Conservation (phyloP, 2,113 vertebrate species). For the Hirundichthys speculiger region DNA sequence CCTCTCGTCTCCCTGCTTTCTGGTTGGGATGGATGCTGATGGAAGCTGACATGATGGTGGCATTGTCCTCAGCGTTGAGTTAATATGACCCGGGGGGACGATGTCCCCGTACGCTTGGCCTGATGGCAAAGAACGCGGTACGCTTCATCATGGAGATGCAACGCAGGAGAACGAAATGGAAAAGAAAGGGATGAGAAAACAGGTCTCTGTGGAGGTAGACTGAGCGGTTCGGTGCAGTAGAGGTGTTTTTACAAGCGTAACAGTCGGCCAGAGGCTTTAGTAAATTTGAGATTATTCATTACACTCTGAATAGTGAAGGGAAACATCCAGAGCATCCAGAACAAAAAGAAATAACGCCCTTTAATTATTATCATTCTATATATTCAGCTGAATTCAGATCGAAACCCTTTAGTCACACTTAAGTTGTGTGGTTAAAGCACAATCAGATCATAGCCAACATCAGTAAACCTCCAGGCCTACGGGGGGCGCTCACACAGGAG, state of each 20-base stretch:
- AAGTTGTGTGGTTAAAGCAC: no score
- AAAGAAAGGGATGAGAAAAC: conserved; percentile 14
- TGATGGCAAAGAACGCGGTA: conserved; percentile 54
- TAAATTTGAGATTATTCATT: conserved; percentile 9
- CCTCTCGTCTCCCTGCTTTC: conserved; percentile 27
- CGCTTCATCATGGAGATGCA: conserved; percentile 15
- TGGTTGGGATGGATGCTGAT: conserved; percentile 68
- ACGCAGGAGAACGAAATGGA: conserved; percentile 7
- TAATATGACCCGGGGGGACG: conserved; percentile 72
- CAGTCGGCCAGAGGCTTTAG: conserved; percentile 19
- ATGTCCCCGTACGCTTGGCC: conserved; percentile 60
- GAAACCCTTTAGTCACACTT: no score
- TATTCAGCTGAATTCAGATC: no score
- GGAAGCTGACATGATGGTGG: conserved; percentile 72
- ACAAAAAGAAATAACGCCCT: no score
- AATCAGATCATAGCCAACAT: no score
- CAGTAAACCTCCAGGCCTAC: no score
- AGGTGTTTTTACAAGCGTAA: conserved; percentile 19
- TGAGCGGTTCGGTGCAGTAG: conserved; percentile 27
- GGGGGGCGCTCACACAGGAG: no score
- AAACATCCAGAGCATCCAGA: no score
- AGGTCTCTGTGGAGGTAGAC: conserved; percentile 41
- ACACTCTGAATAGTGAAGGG: neutral
- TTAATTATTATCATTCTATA: no score
- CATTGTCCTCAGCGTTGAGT: conserved; percentile 69